A percentile compares a stretch with the other conserved stretches of the same genome.
These are phyloP conservation scores for Tragelaphus scriptus DNA, from an alignment of 2,113 vertebrate genomes.

Conservation along the genomic window DNA sequence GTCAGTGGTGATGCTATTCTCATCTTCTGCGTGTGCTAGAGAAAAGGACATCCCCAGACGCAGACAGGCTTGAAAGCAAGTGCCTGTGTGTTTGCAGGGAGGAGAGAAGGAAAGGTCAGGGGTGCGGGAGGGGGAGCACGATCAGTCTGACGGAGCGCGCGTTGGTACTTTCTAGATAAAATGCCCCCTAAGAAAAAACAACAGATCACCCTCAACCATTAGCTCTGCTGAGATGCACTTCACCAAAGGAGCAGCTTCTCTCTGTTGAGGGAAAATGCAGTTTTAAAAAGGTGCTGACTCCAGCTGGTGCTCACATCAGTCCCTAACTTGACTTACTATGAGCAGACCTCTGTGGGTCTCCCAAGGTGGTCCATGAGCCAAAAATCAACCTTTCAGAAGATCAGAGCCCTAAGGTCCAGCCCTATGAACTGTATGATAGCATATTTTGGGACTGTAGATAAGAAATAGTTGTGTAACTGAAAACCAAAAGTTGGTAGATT, in stretches of 20 bases:
- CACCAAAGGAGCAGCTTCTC: background rate
- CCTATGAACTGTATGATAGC: background rate
- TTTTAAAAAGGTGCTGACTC: background rate
- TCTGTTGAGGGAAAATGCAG: background rate
- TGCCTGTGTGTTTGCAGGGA: background rate
- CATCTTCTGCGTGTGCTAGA: background rate
- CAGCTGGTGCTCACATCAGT: background rate
- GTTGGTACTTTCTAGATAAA: background rate
- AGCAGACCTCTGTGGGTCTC: background rate
- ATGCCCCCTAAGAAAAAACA: background rate
- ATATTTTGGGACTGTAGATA: background rate
- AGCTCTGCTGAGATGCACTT: background rate
- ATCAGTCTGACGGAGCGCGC: background rate
- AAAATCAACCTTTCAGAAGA: background rate
- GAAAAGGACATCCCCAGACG: background rate
- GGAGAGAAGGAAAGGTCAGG: background rate
- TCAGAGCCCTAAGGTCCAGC: background rate
- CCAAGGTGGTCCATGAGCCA: background rate
- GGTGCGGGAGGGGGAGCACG: background rate
- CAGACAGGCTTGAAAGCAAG: background rate
- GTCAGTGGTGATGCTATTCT: background rate
- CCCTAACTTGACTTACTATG: background rate
- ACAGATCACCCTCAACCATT: background rate
- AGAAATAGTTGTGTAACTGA: background rate
- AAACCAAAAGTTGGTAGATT: background rate